These are phyloP conservation scores for Hylia prasina DNA, from an alignment of 2,113 vertebrate species.

Conservation along the genomic window DNA sequence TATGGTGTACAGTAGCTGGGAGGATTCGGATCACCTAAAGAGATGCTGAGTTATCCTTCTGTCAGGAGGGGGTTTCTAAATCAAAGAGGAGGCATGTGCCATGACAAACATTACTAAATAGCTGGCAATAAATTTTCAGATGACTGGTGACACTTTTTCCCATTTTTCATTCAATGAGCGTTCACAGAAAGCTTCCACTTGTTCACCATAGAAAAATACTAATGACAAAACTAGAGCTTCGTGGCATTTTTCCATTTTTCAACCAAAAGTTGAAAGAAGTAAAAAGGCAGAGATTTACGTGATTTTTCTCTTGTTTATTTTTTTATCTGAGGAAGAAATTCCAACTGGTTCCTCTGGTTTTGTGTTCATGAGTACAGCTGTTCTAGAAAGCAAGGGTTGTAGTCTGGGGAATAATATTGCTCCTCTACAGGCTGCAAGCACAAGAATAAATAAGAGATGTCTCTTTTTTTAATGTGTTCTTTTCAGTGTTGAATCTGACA, in stretches of 20 bases:
- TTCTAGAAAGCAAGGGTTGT: neutral
- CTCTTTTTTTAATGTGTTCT: neutral
- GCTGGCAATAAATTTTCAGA: neutral
- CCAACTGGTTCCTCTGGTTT: neutral
- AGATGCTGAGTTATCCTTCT: neutral
- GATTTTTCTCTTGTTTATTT: neutral
- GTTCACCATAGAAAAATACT: neutral
- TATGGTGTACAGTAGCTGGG: conserved; percentile 3
- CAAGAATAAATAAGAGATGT: neutral
- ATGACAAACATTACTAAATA: neutral
- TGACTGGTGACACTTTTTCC: neutral
- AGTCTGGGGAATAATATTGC: neutral
- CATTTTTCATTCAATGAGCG: neutral
- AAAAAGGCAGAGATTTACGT: neutral
- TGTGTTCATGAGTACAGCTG: neutral
- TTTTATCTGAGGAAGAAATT: neutral
- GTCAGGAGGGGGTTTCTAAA: neutral
- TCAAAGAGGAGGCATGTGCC: neutral
- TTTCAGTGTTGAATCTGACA: neutral
- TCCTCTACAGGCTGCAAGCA: neutral
- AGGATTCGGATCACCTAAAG: neutral
- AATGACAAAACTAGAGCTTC: neutral
- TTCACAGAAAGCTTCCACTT: neutral
- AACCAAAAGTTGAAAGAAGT: neutral
- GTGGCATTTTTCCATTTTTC: neutral